Evolutionary conservation across 2,797 vertebrate species (phyloP), one percentile per base, ranked within the genome.

Genomic region (Chelidonichthys spinosus): DNA sequence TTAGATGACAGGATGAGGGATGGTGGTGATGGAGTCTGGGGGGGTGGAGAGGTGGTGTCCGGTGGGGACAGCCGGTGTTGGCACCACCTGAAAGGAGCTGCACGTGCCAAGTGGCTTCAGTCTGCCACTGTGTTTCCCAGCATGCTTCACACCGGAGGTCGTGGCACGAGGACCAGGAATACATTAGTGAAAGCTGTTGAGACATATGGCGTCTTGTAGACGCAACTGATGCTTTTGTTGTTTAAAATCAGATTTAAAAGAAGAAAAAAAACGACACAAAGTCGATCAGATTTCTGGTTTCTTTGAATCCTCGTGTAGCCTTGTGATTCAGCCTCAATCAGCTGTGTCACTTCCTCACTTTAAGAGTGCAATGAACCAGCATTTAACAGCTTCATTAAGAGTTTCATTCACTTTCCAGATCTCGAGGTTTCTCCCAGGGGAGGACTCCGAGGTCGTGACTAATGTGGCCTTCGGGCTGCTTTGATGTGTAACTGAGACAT

Each of bases 91-190:
- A 91, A 92, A 93, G 89, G 82, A 89, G 74, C 81, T 72, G 81
- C 47, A 59, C 25, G 85, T 90, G 90, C 89, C 92, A 93, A 93
- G 82, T 78, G 89, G 90, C 92, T 90, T 91, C 92, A 92, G 87
- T 85, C 91, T 91, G 90, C 88, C 83, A 52, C 66, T 63, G 68
- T 78, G 79, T 81, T 70, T 87, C 90, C 58, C 89, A 89, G 90
- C 87, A 84, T 6, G 86, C 55, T 63, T 78, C 84, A 68, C 81
- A 79, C 70, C 64, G 64, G 74, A 91, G 81, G 82, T 69, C 75
- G 64, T 63, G 82, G 79, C 53, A 47, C 39, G 37, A 79, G 74
- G 77, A 81, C 74, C 82, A 50, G 67, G 80, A 84, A 88, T 76
- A 90, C 69, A 88, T 89, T 88, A 90, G 68, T 60, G 72, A 79